Percentiles rank a stretch among this genome's conserved stretches.
These are phyloP conservation scores for Beroe forskalii DNA, from an alignment of 37 sponge, comb jelly and placozoan species.

Conservation along the genomic window DNA sequence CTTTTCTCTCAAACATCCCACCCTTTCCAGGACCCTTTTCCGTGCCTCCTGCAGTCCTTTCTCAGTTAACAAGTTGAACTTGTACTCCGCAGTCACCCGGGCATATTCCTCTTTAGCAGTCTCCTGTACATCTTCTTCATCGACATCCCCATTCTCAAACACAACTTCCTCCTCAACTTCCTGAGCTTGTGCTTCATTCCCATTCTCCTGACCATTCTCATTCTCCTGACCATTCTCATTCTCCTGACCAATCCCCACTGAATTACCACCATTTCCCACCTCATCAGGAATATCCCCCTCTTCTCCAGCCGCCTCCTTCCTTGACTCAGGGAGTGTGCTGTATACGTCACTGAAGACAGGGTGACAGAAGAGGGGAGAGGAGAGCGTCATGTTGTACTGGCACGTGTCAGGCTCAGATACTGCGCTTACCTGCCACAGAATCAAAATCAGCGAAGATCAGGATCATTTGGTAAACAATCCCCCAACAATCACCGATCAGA, in stretches of 20 bases:
- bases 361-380: constrained; percentile 53
- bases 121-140: background rate
- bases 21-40: background rate
- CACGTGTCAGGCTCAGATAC: constrained; percentile 38
- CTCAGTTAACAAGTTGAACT: constrained; percentile 17
- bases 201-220: background rate
- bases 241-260: no score
- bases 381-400: constrained; percentile 17
- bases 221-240: background rate
- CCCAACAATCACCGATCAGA: no score
- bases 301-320: background rate
- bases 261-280: no score
- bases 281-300: background rate
- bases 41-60: constrained; percentile 11
- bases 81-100: background rate
- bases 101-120: background rate
- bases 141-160: background rate
- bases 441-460: no score
- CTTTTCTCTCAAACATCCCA: background rate
- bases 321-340: constrained; percentile 29
- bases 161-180: background rate
- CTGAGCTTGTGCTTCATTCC: background rate
- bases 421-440: background rate
- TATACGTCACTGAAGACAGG: constrained; percentile 44
- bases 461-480: no score